Base-by-base conservation (phyloP, 2,888 invertebrate species). In the Mongoloraphidia duomilia region DNA sequence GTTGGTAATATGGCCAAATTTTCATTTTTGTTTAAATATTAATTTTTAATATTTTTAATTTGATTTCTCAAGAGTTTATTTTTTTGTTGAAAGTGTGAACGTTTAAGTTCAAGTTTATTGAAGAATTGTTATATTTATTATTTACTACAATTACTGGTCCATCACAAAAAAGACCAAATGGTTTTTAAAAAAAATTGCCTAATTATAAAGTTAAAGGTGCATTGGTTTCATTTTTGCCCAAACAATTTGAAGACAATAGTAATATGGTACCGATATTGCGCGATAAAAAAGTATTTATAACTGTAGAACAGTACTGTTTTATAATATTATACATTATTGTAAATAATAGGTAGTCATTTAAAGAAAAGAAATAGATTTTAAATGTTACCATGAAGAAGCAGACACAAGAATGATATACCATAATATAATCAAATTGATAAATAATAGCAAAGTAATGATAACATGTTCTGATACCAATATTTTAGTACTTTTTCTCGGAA, bases 81-180 rank as follows among this genome's bases (percentile, higher is more conserved):
- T n/a, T n/a, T n/a, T n/a, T n/a, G n/a, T n/a, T n/a, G n/a, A n/a
- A n/a, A n/a, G n/a, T n/a, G n/a, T n/a, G n/a, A n/a, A n/a, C n/a
- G n/a, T n/a, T n/a, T n/a, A n/a, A n/a, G n/a, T n/a, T n/a, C n/a
- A n/a, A n/a, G n/a, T n/a, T n/a, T n/a, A n/a, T n/a, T n/a, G n/a
- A n/a, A 53, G 8, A 48, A 55, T 47, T 57, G 55, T 50, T 59
- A 60, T 52, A 50, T 54, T 12, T 60, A 59, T 48, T 52, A 57
- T 49, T 45, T 53, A 34, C 58, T 41, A 48, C 44, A 34, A 59
- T 58, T 50, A 42, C 50, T 11, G 57, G 56, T 50, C 54, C 55
- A 51, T 50, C 12, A 8, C 59, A 59, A 51, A 46, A 26, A 26
- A 54, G 53, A 52, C 58, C 57, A 40, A 54, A 38, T 9, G 49